Evolutionary conservation across 2,888 invertebrate genomes (phyloP), one percentile per base, ranked within the genome.

Genomic region (Melieria picta): DNA sequence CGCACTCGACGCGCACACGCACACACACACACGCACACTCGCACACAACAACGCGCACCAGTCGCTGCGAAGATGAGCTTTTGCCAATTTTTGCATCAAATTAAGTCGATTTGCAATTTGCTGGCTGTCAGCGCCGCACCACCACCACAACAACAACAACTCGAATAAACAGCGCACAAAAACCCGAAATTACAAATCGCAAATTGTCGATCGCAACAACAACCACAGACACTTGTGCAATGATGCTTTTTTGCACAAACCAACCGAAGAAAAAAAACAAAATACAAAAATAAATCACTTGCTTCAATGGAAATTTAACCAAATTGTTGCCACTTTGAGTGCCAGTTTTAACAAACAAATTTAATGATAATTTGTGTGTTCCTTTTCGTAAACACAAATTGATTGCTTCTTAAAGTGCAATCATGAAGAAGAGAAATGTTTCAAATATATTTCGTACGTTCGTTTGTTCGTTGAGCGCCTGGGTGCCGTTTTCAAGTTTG

Each of bases 401-500:
- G 45, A 30, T 55, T 65, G 50, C 10, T 11, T 48, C 11, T 30
- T 48, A 1, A 3, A 3, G 30, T 30, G 30, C 3, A 30, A 30
- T 30, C 30, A 30, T 30, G 30, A 30, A 30, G 30, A 30, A 2
- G 30, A 30, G 3, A 3, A 30, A 30, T 10, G 9, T 13, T 55
- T 65, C 10, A 42, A 42, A 55, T 55, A 9, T 64, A 46, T 16
- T 57, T 30, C 30, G 5, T 11, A 42, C 1, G 45, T 58, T 66
- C 66, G 66, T 48, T 66, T 43, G 66, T 66, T 66, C 66, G 66
- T 66, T 42, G 7, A 45, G 47, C 11, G 5, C 13, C 30, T 42
- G 13, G 30, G 30, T 30, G 30, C 30, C 30, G 30, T 30, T 30
- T 30, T 30, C 30, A 30, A 30, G 30, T 30, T 30, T 30, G 30